Conservation (phyloP, 2,113 vertebrate genomes). For the Brienomyrus longianalis region DNA sequence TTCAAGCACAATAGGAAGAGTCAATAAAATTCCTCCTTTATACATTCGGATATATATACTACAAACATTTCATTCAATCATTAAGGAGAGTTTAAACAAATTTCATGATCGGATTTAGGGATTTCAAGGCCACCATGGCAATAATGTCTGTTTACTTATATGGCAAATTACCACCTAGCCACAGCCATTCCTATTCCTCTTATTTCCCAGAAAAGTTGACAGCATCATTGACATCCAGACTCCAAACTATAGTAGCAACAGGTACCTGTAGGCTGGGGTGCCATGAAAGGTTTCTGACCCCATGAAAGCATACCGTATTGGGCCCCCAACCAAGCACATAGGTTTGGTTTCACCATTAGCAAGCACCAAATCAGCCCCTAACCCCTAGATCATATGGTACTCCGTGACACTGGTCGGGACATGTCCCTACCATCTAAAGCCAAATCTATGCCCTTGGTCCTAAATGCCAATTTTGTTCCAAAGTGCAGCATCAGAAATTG, state of each 20-base stretch:
- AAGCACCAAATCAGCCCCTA: background rate
- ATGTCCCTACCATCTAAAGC: background rate
- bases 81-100: too few species aligned
- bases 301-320: background rate
- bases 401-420: background rate
- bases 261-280: background rate
- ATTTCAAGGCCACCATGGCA: background rate
- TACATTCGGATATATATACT: too few species aligned
- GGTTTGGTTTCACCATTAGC: background rate
- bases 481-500: background rate
- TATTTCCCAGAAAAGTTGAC: background rate
- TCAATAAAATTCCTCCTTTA: too few species aligned
- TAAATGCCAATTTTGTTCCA: background rate
- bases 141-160: background rate
- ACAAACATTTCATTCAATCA: too few species aligned
- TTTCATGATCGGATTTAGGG: too few species aligned
- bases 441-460: background rate
- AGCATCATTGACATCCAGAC: background rate
- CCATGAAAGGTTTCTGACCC: background rate
- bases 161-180: background rate
- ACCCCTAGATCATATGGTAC: background rate
- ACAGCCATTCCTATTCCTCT: background rate
- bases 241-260: background rate
- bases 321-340: background rate
- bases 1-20: too few species aligned